phyloP scores from a whole-genome alignment of 1,140 invertebrate genomes.

The Macrotrachela quadricornifera region DNA sequence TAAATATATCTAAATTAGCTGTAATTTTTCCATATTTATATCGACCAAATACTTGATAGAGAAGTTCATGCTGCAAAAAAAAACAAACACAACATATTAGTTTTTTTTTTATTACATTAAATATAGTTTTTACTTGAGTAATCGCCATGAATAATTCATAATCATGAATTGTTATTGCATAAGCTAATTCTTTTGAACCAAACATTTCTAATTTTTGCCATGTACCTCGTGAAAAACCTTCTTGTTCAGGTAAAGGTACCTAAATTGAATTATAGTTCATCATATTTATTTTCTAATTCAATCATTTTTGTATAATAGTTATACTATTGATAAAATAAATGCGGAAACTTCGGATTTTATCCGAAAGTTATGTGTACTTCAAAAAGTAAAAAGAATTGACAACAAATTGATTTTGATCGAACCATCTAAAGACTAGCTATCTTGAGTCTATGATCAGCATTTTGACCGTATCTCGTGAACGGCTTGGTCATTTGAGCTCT shows the following conservation, averaged over 20 bases:
- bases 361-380: too few relatives aligned
- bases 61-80: conserved; percentile 43
- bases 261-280: too few relatives aligned
- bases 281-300: too few relatives aligned
- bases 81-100: conserved; percentile 2
- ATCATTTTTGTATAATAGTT: too few relatives aligned
- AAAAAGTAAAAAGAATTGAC: too few relatives aligned
- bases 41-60: conserved; percentile 60
- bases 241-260: conserved; percentile 47
- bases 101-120: neutral
- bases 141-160: conserved; percentile 60
- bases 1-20: conserved; percentile 56
- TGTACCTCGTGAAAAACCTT: conserved; percentile 37
- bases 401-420: too few relatives aligned
- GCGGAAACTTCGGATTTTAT: too few relatives aligned
- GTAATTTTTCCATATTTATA: conserved; percentile 56
- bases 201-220: conserved; percentile 48
- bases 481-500: too few relatives aligned
- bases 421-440: too few relatives aligned
- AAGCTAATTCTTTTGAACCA: conserved; percentile 56
- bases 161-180: conserved; percentile 57
- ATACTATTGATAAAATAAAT: too few relatives aligned
- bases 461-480: too few relatives aligned
- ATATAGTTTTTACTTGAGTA: conserved; percentile 40
- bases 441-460: too few relatives aligned